Evolutionary conservation across 2,888 invertebrate genomes (phyloP), one percentile per base, ranked within the genome.

Genomic region (Tachina grossa): DNA sequence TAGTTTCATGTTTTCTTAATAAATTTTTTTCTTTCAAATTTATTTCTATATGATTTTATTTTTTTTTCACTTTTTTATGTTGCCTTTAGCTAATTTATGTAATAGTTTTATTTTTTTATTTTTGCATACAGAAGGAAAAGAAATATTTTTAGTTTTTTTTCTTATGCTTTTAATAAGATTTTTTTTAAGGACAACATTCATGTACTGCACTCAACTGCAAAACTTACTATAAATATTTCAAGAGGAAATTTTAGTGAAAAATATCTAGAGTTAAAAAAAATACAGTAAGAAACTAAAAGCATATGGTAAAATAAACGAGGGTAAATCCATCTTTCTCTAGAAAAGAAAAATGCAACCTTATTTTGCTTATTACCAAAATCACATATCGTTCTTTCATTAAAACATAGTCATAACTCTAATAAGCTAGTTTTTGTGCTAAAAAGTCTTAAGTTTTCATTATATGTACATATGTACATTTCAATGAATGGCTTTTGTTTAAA

Each of bases 11-110:
- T 22, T 31, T 51, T 51, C 11, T 43, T 45, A 49, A 47, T n/a
- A 31, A 31, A 22, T 45, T 16, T 49, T n/a, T 75, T 68, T 41
- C n/a, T 49, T 78, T 61, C 49, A 57, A 22, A 43, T 43, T 31
- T 63, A 71, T 61, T 51, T 69, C 47, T 22, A 49, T 74, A 31
- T 31, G 31, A 31, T 31, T 31, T 31, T 31, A 31, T 80, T 49
- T 49, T 1, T 43, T 66, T 10, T 3, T 19, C 63, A n/a, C 63
- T 71, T 63, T 45, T 65, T 49, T 83, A 31, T 49, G 13, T 59
- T 39, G 83, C 77, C 83, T 72, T 72, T 59, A 45, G 77, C 78
- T 76, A 72, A 78, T 83, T 78, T 78, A 66, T 83, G 59, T 45
- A 59, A 19, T 59, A 14, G 9, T 61, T 51, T 45, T 5, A n/a